phyloP scores from a whole-genome alignment of 2,888 invertebrate species.

The Ariolimax columbianus region DNA sequence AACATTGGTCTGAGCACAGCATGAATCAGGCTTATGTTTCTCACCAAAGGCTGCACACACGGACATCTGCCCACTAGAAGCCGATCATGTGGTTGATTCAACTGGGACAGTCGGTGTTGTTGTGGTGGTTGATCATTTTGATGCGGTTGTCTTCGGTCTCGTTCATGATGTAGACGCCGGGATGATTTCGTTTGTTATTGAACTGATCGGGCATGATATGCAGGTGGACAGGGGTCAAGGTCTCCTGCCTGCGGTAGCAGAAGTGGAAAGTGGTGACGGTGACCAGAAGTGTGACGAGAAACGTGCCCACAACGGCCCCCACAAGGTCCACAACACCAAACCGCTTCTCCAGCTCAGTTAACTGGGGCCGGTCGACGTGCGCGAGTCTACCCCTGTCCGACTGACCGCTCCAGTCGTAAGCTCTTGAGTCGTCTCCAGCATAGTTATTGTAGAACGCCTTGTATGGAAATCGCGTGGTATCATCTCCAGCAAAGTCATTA shows the following conservation, averaged over 20 bases:
- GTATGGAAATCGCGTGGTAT: slow-evolving; percentile 32
- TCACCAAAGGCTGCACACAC: no score
- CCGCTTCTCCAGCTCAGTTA: slow-evolving; percentile 23
- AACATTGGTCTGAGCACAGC: no score
- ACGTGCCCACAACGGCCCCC: slow-evolving; percentile 77
- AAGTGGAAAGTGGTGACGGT: slow-evolving; percentile 73
- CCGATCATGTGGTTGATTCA: no score
- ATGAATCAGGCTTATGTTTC: no score
- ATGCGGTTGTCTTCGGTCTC: slow-evolving; percentile 60
- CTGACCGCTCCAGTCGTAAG: slow-evolving; percentile 54
- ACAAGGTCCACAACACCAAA: slow-evolving; percentile 75
- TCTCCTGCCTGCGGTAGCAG: slow-evolving; percentile 58
- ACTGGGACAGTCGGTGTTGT: neutral
- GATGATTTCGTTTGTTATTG: slow-evolving; percentile 18
- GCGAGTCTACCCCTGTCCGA: slow-evolving; percentile 49
- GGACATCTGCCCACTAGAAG: no score
- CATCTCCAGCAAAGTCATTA: slow-evolving; percentile 44
- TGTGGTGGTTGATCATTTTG: slow-evolving; percentile 57
- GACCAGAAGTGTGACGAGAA: slow-evolving; percentile 73
- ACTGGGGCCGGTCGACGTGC: neutral
- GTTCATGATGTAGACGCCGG: slow-evolving; percentile 58
- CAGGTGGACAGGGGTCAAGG: slow-evolving; percentile 50
- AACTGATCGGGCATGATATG: slow-evolving; percentile 50
- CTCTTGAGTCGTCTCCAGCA: slow-evolving; percentile 36
- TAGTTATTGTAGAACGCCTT: slow-evolving; percentile 35